These are phyloP conservation scores for Ianthella basta DNA, from an alignment of 37 sponge, comb jelly and placozoan species.

Conservation along the genomic window DNA sequence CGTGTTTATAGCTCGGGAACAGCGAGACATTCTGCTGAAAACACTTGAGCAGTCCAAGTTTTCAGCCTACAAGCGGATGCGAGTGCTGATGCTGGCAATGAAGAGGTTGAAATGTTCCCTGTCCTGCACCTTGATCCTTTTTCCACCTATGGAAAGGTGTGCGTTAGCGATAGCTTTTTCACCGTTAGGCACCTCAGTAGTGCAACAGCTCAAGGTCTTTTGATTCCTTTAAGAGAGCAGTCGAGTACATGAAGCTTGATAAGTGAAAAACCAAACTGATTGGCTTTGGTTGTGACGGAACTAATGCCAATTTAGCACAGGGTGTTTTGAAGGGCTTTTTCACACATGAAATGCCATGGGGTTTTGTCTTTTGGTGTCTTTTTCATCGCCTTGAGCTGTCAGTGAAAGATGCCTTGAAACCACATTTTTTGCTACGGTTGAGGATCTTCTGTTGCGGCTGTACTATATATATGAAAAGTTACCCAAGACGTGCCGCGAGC, in stretches of 20 bases:
- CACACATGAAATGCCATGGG: conserved; percentile 50
- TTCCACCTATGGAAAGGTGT: conserved; percentile 33
- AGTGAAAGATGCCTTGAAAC: conserved; percentile 60
- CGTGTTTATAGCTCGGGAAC: conserved; percentile 39
- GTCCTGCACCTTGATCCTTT: conserved; percentile 36
- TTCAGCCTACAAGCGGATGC: conserved; percentile 47
- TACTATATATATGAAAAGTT: conserved; percentile 67
- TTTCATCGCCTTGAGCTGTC: conserved; percentile 70
- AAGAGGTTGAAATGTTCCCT: conserved; percentile 43
- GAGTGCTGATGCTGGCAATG: conserved; percentile 47
- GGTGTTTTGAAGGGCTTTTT: conserved; percentile 57
- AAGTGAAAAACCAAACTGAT: conserved; percentile 44
- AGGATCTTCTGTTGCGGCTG: conserved; percentile 59
- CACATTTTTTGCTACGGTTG: conserved; percentile 50
- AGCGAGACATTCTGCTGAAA: background rate
- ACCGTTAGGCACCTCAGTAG: conserved; percentile 25
- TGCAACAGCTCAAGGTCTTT: conserved; percentile 36
- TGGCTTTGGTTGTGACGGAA: conserved; percentile 72
- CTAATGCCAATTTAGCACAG: conserved; percentile 56
- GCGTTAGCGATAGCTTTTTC: conserved; percentile 25
- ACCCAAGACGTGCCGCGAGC: conserved; percentile 68
- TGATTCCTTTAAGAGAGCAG: conserved; percentile 34
- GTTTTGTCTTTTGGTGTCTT: conserved; percentile 64
- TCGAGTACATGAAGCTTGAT: conserved; percentile 14
- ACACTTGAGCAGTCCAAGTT: conserved; percentile 19